Evolutionary conservation across 2,797 vertebrate genomes (phyloP).

Genomic region (Balearica regulorum): DNA sequence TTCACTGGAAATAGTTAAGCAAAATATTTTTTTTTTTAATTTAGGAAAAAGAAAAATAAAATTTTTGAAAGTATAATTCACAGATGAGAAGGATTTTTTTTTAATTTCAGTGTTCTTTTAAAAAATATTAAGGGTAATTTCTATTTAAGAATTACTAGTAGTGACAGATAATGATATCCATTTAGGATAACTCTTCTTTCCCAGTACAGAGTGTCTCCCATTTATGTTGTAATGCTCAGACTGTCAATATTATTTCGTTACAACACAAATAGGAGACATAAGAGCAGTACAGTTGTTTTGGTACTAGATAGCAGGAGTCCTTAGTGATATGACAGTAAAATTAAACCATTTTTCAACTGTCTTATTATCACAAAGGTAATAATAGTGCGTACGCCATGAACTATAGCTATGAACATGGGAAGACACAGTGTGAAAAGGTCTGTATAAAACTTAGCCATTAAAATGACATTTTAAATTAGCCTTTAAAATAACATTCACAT

Average conservation of each 20-base stretch:
- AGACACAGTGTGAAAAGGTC: neutral
- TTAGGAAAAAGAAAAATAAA: neutral
- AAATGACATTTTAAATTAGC: neutral
- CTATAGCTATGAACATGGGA: neutral
- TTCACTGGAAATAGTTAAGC: neutral
- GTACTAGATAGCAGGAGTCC: neutral
- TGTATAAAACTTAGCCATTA: neutral
- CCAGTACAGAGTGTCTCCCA: neutral
- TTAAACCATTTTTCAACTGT: neutral
- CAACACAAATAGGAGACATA: neutral
- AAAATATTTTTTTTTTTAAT: neutral
- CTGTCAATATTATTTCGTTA: slow-evolving; percentile 4
- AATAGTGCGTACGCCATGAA: neutral
- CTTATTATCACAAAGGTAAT: neutral
- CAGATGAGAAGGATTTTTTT: neutral
- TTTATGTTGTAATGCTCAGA: neutral
- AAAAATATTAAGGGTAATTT: neutral
- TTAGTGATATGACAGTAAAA: neutral
- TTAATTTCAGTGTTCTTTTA: neutral
- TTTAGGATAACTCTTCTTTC: neutral
- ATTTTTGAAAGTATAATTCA: neutral
- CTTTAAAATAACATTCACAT: neutral
- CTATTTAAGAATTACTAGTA: neutral
- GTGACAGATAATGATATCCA: neutral
- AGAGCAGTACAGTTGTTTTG: neutral